Evolutionary conservation across 2,888 invertebrate species (phyloP).

Genomic region (Hirtodrosophila duncani): DNA sequence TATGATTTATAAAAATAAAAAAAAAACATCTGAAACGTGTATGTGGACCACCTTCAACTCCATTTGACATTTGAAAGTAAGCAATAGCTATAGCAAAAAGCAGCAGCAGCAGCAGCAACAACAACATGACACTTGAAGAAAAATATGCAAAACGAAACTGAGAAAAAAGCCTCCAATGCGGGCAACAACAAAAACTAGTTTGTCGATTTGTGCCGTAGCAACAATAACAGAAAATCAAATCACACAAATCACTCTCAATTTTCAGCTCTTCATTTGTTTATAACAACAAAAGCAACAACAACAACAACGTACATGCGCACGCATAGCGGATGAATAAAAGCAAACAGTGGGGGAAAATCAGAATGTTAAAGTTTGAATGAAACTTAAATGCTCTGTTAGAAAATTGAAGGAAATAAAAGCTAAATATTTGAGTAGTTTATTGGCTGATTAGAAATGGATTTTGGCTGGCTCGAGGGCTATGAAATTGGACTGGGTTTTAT

Average conservation of each 20-base stretch:
- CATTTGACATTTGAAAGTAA: constrained; percentile 67
- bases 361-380: too few species aligned
- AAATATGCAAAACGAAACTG: constrained; percentile 58
- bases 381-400: too few species aligned
- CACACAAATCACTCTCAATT: constrained; percentile 53
- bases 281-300: constrained; percentile 25
- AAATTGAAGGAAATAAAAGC: too few species aligned
- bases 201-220: too few species aligned
- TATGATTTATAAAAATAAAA: too few species aligned
- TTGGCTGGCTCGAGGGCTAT: too few species aligned
- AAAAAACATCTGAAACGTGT: too few species aligned
- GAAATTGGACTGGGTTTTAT: too few species aligned
- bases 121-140: constrained; percentile 45
- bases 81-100: constrained; percentile 14
- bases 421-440: too few species aligned
- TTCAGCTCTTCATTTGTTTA: constrained; percentile 55
- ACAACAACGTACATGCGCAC: too few species aligned
- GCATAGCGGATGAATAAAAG: constrained; percentile 37
- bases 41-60: constrained; percentile 66
- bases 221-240: constrained; percentile 21
- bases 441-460: too few species aligned
- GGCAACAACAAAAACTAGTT: constrained; percentile 26
- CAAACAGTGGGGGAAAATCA: background rate
- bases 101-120: constrained; percentile 10
- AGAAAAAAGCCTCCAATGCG: constrained; percentile 18